Conservation (phyloP, 2,797 vertebrate species). For the Melanotaenia maccullochi region DNA sequence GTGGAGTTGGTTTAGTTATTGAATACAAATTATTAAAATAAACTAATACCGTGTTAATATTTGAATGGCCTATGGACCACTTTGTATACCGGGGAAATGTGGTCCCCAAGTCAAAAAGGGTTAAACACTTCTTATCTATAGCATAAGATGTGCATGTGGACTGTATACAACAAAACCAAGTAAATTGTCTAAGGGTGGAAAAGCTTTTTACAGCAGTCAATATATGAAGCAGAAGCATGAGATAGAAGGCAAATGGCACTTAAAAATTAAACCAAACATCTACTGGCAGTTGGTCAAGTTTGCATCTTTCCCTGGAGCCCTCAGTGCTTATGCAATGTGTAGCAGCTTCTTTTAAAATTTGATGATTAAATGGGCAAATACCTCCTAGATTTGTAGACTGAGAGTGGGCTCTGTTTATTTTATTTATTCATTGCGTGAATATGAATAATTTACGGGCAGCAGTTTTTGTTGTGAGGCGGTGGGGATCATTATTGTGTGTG, state of each 20-base stretch:
- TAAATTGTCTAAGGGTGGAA: constrained; percentile 63
- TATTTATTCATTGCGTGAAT: constrained; percentile 81
- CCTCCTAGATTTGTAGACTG: constrained; percentile 78
- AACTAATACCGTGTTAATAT: too few species aligned
- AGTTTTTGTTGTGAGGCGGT: constrained; percentile 62
- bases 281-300: constrained; percentile 78
- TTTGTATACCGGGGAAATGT: too few species aligned
- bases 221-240: constrained; percentile 65
- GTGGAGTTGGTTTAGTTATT: too few species aligned
- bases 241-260: constrained; percentile 61
- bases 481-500: constrained; percentile 70
- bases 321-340: constrained; percentile 76
- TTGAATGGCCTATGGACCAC: too few species aligned
- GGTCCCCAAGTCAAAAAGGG: too few species aligned
- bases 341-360: constrained; percentile 81
- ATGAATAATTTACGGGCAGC: constrained; percentile 84
- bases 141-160: constrained; percentile 67
- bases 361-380: constrained; percentile 82
- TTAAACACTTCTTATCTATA: neutral
- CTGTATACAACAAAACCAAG: constrained; percentile 60
- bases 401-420: constrained; percentile 74
- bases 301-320: constrained; percentile 66
- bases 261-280: constrained; percentile 66
- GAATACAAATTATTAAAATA: too few species aligned
- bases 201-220: constrained; percentile 45